A percentile compares a stretch with the other conserved stretches of the same genome.
These are phyloP conservation scores for Falco berigora DNA, from an alignment of 2,797 vertebrate species.

Conservation along the genomic window DNA sequence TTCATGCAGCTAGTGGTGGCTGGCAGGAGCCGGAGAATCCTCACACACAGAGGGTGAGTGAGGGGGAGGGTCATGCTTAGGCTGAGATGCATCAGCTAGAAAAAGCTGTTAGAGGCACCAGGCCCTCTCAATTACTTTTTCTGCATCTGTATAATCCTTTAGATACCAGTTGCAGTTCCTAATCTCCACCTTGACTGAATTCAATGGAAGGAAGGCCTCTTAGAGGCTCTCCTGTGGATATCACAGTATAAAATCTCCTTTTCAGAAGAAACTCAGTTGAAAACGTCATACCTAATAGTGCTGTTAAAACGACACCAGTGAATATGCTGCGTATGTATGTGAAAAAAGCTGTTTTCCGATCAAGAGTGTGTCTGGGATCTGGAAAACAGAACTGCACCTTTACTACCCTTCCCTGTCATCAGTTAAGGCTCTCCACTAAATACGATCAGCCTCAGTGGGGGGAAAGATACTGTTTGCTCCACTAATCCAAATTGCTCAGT, in stretches of 20 bases:
- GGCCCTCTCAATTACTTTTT: not conserved
- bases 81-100: not conserved
- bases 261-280: not conserved
- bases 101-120: not conserved
- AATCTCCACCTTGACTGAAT: not conserved
- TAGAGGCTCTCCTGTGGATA: not conserved
- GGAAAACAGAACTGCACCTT: not conserved
- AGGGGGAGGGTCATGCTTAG: not conserved
- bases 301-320: not conserved
- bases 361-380: not conserved
- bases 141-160: not conserved
- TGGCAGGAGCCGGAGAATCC: constrained; percentile 99
- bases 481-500: not conserved
- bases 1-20: constrained; percentile 89
- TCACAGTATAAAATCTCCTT: not conserved
- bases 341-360: not conserved
- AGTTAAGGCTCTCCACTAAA: not conserved
- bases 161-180: constrained; percentile 6
- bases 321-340: not conserved
- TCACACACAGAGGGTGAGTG: constrained; percentile 88
- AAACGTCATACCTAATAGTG: not conserved
- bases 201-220: not conserved
- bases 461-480: not conserved
- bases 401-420: not conserved
- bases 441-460: fast-evolving